Base-by-base conservation (phyloP, 2,888 invertebrate genomes). In the Proisotoma minuta region DNA sequence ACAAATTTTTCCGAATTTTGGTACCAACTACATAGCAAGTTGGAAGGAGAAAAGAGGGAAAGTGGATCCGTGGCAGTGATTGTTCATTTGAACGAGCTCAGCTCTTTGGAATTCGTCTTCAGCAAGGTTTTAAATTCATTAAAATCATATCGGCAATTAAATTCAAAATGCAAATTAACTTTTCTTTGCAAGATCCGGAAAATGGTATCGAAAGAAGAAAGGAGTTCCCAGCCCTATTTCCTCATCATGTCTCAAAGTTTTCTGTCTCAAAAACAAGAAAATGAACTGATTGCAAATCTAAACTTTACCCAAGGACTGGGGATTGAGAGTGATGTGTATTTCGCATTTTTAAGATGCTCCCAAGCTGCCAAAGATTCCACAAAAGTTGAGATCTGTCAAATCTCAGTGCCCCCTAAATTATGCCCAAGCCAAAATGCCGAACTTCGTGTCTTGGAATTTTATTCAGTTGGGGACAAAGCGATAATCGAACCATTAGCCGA, bases 381-480 rank as follows among this genome's bases (percentile, higher is more conserved):
- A 34, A 54, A 49, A 18, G 22, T 24, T 34, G 8, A 34, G 8
- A 8, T 34, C 34, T 34, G n/a, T n/a, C n/a, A n/a, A n/a, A n/a
- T n/a, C n/a, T n/a, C n/a, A n/a, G n/a, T n/a, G n/a, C n/a, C n/a
- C n/a, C n/a, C n/a, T n/a, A n/a, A n/a, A n/a, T n/a, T n/a, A n/a
- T n/a, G n/a, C n/a, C n/a, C n/a, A n/a, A n/a, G n/a, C n/a, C n/a
- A n/a, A n/a, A 4, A 10, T 5, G 54, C 54, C 4, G 54, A 39
- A 28, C 15, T 52, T 5, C 27, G 29, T 27, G 15, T 26, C 15
- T 4, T 52, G 15, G 65, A 65, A 29, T 49, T 65, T 2, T 65
- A 65, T 50, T 65, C 65, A 1, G 40, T 65, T 12, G 62, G 62
- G 48, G 56, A 62, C 50, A 18, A 54, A 3, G 51, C 54, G 8